Evolutionary conservation across 64 coral and sea anemone genomes (phyloP), one percentile per base, ranked within the genome.

Genomic region (Pocillopora verrucosa): DNA sequence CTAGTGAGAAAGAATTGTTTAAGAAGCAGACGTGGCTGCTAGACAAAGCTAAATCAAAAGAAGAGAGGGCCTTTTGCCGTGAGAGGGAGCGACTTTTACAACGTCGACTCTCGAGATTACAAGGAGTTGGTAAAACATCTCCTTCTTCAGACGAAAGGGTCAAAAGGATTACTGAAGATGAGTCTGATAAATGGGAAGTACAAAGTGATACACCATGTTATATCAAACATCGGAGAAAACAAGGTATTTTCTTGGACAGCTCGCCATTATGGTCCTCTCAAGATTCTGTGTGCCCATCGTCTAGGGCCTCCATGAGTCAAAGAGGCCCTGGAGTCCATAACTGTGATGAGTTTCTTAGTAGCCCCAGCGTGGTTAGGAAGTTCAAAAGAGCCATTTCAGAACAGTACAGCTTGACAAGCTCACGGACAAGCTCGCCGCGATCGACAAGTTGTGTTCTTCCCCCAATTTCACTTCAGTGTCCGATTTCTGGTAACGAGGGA

Each of bases 51-150:
- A 85, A 72, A 85, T 26, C 20, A 51, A 85, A 85, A 63, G 36
- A 72, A 67, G 82, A 70, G n/a, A 85, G 30, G 72, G 82, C 82
- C 3, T 85, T 85, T 65, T 16, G 12, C 36, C 69, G 82, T 58
- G 82, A 85, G 72, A 85, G 37, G 45, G 82, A 85, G 13, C 37
- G 67, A 37, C 82, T 85, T 85, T 56, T 85, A 68, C 82, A 85
- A 30, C 82, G 65, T 16, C 82, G 65, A 4, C 36, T 72, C 11
- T 57, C 34, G 24, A 85, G 16, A 56, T 57, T 19, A 4, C 37
- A 67, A 85, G 63, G 70, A n/a, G 9, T 72, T n/a, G 7, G 20
- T 70, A n/a, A n/a, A n/a, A n/a, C n/a, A n/a, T n/a, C n/a, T n/a
- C n/a, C n/a, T n/a, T n/a, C n/a, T n/a, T n/a, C n/a, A n/a, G n/a